Evolutionary conservation across 2,888 invertebrate species (phyloP).

Genomic region (Eupithecia abbreviata): DNA sequence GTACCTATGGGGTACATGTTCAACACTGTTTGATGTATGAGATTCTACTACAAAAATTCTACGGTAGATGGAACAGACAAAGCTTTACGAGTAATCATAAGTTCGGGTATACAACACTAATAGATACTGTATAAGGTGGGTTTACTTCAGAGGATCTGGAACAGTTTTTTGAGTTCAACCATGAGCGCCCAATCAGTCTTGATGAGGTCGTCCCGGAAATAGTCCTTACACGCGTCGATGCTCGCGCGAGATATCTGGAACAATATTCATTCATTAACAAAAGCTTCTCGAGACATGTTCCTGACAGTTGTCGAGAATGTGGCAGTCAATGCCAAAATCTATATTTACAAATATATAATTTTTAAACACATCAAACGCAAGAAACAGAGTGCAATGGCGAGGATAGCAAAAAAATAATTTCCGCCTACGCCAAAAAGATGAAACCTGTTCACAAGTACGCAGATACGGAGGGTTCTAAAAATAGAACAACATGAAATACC

Average conservation of each 20-base stretch:
- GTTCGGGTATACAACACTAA: constrained; percentile 50
- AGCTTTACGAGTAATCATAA: constrained; percentile 49
- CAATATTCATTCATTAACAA: constrained; percentile 45
- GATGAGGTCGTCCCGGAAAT: constrained; percentile 98
- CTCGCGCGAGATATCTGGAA: constrained; percentile 97
- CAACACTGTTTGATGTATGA: constrained; percentile 48
- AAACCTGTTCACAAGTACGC: not conserved
- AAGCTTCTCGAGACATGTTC: not conserved
- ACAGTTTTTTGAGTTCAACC: constrained; percentile 98
- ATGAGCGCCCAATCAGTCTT: constrained; percentile 99
- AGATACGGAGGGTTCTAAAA: not conserved
- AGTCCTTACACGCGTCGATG: constrained; percentile 99
- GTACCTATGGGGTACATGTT: constrained; percentile 1
- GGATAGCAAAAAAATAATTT: not conserved
- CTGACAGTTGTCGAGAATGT: not conserved
- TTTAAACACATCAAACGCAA: not conserved
- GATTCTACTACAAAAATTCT: constrained; percentile 63
- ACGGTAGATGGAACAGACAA: constrained; percentile 75
- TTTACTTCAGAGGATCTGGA: constrained; percentile 92
- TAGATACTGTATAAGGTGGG: constrained; percentile 51
- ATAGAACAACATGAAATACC: constrained; percentile 55
- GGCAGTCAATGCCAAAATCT: not conserved
- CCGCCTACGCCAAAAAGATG: not conserved
- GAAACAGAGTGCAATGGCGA: not conserved
- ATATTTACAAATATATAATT: not conserved